Evolutionary conservation across 2,888 invertebrate genomes (phyloP).

Genomic region (Cartodere bifasciata): DNA sequence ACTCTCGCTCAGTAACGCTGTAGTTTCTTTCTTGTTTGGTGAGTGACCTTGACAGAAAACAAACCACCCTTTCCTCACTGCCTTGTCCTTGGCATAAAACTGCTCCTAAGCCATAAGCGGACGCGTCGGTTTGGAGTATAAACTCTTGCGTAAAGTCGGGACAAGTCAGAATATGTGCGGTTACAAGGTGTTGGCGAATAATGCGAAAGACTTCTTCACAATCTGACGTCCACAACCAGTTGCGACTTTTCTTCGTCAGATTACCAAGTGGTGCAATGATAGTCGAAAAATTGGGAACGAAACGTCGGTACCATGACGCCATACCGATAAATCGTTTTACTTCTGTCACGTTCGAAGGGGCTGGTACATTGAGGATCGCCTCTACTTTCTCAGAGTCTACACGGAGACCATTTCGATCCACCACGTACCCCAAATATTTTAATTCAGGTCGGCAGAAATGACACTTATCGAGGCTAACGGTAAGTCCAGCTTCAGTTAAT

Average conservation of each 20-base stretch:
- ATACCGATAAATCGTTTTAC: slow-evolving; percentile 22
- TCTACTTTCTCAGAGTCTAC: slow-evolving; percentile 16
- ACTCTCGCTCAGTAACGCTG: too few species aligned
- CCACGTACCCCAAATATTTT: slow-evolving; percentile 22
- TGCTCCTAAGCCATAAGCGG: slow-evolving; percentile 4
- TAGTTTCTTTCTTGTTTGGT: slow-evolving; percentile 8
- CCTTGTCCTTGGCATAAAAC: background rate
- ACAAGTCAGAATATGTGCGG: slow-evolving; percentile 2
- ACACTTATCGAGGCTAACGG: slow-evolving; percentile 18
- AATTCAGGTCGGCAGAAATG: slow-evolving; percentile 15
- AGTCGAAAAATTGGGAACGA: slow-evolving; percentile 10
- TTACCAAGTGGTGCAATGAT: slow-evolving; percentile 8
- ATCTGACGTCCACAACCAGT: slow-evolving; percentile 10
- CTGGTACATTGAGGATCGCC: slow-evolving; percentile 16
- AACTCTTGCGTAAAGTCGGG: slow-evolving; percentile 1
- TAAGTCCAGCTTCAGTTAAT: slow-evolving; percentile 15
- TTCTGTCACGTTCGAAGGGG: slow-evolving; percentile 16
- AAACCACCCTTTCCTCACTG: slow-evolving; percentile 3
- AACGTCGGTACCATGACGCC: slow-evolving; percentile 22
- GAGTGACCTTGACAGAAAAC: slow-evolving; percentile 4
- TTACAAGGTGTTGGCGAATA: slow-evolving; percentile 1
- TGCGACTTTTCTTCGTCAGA: slow-evolving; percentile 7
- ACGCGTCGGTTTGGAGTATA: slow-evolving; percentile 4
- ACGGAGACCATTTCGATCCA: slow-evolving; percentile 16
- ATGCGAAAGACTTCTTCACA: slow-evolving; percentile 10